A percentile compares a stretch with the other conserved stretches of the same genome.
Evolutionary conservation across 2,797 vertebrate species (phyloP).

Genomic region (Crypturellus tataupa): DNA sequence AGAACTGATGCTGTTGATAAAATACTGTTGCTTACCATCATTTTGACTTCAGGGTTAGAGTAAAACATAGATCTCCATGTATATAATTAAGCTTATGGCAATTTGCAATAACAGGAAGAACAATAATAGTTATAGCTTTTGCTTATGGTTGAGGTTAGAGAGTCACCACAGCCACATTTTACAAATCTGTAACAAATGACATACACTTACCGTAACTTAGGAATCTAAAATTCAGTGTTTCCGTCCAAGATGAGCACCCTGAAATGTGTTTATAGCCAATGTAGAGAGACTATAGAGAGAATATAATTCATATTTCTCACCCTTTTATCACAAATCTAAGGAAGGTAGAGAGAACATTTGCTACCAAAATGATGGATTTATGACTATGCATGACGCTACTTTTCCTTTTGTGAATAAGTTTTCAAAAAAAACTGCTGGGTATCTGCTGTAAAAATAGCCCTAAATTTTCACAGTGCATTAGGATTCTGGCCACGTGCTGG

Average conservation of each 20-base stretch:
- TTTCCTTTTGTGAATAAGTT: slow-evolving; percentile 30
- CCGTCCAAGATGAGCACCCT: not conserved
- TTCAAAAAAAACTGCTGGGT: not conserved
- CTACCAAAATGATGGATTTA: slow-evolving; percentile 42
- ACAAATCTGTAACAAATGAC: not conserved
- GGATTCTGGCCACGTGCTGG: not conserved
- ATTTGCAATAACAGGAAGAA: not conserved
- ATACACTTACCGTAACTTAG: not conserved
- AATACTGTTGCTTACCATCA: not conserved
- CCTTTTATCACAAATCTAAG: not conserved
- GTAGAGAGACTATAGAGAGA: too few species aligned
- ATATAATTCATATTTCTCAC: not conserved
- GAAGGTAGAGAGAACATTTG: not conserved
- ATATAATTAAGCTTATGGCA: not conserved
- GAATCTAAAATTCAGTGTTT: not conserved
- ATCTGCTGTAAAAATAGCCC: not conserved
- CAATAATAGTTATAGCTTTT: not conserved
- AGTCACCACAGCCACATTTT: not conserved
- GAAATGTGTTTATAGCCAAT: not conserved
- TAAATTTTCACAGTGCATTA: not conserved
- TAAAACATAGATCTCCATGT: not conserved
- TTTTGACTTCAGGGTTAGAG: not conserved
- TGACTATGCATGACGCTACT: not conserved
- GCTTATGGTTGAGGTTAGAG: not conserved
- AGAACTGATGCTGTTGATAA: not conserved